Evolutionary conservation across 2,113 vertebrate genomes (phyloP).

Genomic region (Brienomyrus longianalis): DNA sequence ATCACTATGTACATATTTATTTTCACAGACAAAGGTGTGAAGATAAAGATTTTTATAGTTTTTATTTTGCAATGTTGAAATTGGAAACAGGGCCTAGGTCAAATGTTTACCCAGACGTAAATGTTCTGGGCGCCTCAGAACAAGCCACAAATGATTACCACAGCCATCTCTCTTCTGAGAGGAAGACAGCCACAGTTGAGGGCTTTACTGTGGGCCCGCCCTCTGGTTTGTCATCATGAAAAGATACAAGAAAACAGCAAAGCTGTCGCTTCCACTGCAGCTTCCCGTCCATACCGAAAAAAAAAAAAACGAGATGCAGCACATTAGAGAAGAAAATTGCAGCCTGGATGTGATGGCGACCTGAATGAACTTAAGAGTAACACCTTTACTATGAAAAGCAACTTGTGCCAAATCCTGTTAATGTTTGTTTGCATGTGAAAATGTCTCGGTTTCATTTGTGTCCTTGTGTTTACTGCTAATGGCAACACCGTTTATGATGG

Average conservation of each 20-base stretch:
- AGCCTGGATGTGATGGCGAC: neutral
- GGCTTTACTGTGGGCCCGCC: neutral
- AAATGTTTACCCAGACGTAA: neutral
- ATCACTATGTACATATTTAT: neutral
- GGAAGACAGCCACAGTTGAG: neutral
- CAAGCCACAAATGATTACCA: neutral
- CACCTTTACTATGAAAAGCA: neutral
- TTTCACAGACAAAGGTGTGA: neutral
- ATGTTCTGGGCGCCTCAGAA: neutral
- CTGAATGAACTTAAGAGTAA: neutral
- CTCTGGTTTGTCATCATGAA: neutral
- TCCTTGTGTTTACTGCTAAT: neutral
- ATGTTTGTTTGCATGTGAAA: neutral
- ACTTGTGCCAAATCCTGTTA: neutral
- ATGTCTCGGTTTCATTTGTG: neutral
- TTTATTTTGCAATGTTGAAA: neutral
- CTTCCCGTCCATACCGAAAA: neutral
- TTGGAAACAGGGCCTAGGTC: neutral
- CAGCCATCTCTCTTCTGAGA: neutral
- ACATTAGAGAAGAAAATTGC: neutral
- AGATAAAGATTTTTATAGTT: neutral
- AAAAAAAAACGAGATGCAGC: neutral
- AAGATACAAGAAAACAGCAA: neutral
- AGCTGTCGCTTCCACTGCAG: neutral
- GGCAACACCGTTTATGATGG: neutral